Evolutionary conservation across 2,888 invertebrate genomes (phyloP), one percentile per base, ranked within the genome.

Genomic region (Dynastes tityus): DNA sequence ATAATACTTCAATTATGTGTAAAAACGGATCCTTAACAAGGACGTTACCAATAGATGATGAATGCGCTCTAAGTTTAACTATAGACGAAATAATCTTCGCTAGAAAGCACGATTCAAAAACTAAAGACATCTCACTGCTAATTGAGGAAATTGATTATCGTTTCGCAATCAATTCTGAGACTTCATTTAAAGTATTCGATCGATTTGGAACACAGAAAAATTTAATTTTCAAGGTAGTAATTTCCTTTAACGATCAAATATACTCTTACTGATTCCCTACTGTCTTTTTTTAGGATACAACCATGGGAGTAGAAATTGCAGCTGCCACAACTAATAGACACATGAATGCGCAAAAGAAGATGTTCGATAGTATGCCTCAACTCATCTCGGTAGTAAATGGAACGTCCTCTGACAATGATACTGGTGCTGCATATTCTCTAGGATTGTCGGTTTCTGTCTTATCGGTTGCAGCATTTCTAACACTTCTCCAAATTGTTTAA

Each of bases 361-460:
- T 68, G n/a, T 68, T 68, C 67, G 49, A 68, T 3, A 49, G 45
- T 8, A 68, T 68, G 8, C 67, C 67, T 13, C 53, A 53, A 1
- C 53, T 53, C n/a, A 53, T n/a, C 0, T 53, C 53, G 9, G 51
- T n/a, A n/a, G 13, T 2, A 5, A 16, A 53, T 53, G 6, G 13
- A 3, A 16, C 53, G 2, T 16, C 5, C 5, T 2, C 16, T 1
- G 53, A 53, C 2, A n/a, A 16, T 16, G 51, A 9, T 2, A 16
- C 8, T 5, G 16, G 53, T 2, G 8, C 9, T 45, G 45, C 45
- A 45, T 45, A 11, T 8, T 11, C 8, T 0, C 13, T 53, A n/a
- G 6, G 5, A 53, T 5, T 13, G 3, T 53, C 53, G n/a, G n/a
- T 4, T 53, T 6, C 16, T n/a, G 5, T n/a, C 4, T 53, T 53